These are phyloP conservation scores for Notolepis coatsorum DNA, from an alignment of 2,797 vertebrate genomes.

Conservation along the genomic window DNA sequence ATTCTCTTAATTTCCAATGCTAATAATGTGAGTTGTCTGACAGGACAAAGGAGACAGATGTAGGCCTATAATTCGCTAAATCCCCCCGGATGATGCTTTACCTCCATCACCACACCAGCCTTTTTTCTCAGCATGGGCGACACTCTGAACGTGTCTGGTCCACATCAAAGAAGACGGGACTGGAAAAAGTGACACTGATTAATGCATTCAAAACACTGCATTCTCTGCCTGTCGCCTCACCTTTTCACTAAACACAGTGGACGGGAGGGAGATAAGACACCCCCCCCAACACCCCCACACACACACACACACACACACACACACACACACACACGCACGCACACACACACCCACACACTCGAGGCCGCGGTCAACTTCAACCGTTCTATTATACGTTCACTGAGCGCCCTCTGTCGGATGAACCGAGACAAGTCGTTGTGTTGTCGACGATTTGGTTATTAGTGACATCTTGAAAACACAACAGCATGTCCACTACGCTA, in stretches of 20 bases:
- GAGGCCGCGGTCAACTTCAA: conserved; percentile 28
- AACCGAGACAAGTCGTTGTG: neutral
- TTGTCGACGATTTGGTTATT: no score
- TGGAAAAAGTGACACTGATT: conserved; percentile 78
- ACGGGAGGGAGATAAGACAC: conserved; percentile 58
- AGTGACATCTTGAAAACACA: no score
- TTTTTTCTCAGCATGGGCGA: conserved; percentile 80
- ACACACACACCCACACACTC: no score
- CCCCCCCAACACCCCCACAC: no score
- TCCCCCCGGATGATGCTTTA: conserved; percentile 77
- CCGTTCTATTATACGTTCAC: conserved; percentile 62
- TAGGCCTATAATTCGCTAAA: conserved; percentile 77
- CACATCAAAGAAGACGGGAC: conserved; percentile 81
- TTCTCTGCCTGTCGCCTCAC: conserved; percentile 71
- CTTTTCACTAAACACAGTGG: conserved; percentile 65
- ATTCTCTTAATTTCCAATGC: no score
- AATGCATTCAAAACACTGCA: conserved; percentile 76
- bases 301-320: no score
- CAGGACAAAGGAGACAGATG: conserved; percentile 71
- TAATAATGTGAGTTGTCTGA: conserved; percentile 46
- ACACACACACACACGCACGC: no score
- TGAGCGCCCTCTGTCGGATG: conserved; percentile 77
- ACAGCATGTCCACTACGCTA: no score
- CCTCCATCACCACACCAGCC: conserved; percentile 80
- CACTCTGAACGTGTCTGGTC: conserved; percentile 77